A percentile compares a stretch with the other conserved stretches of the same genome.
These are phyloP conservation scores for Metopia argyrocephala DNA, from an alignment of 2,888 invertebrate genomes.

Conservation along the genomic window DNA sequence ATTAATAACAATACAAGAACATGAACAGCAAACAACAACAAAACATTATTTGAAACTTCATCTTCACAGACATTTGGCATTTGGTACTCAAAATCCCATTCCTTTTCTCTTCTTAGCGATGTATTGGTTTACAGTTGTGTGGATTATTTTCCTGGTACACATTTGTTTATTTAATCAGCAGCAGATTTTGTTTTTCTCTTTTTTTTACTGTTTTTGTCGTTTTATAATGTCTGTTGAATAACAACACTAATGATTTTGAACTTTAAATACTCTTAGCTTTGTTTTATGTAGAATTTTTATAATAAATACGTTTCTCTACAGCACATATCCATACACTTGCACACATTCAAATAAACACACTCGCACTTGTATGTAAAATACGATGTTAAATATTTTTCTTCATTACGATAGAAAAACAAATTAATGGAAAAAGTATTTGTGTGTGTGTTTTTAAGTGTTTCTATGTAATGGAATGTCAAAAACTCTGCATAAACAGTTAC, in stretches of 20 bases:
- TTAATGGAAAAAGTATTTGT: not conserved
- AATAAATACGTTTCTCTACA: slow-evolving; percentile 31
- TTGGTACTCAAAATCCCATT: not conserved
- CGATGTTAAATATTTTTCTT: not conserved
- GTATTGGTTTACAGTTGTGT: not conserved
- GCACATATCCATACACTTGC: not conserved
- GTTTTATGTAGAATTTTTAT: slow-evolving; percentile 36
- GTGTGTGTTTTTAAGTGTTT: not conserved
- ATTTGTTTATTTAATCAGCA: slow-evolving; percentile 29
- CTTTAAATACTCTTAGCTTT: slow-evolving; percentile 49
- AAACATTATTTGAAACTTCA: slow-evolving; percentile 17
- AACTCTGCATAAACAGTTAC: slow-evolving; percentile 3
- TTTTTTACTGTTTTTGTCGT: not conserved
- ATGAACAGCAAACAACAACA: not conserved
- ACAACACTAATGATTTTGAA: slow-evolving; percentile 51
- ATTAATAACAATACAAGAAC: slow-evolving; percentile 4
- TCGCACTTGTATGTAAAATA: not conserved
- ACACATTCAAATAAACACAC: not conserved
- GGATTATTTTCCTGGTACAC: not conserved
- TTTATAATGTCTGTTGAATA: not conserved
- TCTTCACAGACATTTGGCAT: slow-evolving; percentile 17
- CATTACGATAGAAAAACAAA: not conserved
- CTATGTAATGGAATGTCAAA: slow-evolving; percentile 20
- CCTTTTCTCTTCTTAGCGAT: not conserved
- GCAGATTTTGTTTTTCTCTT: slow-evolving; percentile 8